Conservation (phyloP, 2,888 invertebrate species). For the Lasioglossum malachurum region DNA sequence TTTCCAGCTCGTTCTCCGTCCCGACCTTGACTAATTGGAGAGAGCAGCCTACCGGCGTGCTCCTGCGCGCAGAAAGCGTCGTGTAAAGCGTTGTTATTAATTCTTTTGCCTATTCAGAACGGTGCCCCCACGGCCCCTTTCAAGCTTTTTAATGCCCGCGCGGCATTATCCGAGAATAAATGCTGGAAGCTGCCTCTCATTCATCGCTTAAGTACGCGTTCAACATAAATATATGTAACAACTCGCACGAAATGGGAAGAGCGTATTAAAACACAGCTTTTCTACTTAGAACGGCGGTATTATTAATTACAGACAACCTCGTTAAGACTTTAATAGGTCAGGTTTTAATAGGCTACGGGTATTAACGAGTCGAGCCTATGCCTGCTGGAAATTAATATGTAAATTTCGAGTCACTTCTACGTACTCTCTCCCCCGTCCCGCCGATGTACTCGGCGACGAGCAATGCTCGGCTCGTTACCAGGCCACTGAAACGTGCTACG, state of each 20-base stretch:
- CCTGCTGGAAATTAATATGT: conserved; percentile 1
- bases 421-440: neutral
- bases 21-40: conserved; percentile 61
- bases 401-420: neutral
- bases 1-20: conserved; percentile 41
- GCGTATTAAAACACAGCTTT: conserved; percentile 6
- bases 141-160: neutral
- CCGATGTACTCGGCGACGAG: conserved; percentile 1
- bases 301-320: conserved; percentile 42
- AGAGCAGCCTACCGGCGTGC: neutral
- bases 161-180: neutral
- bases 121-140: neutral
- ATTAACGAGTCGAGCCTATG: conserved; percentile 22
- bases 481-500: conserved; percentile 6
- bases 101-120: conserved; percentile 10
- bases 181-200: neutral
- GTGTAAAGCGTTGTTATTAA: conserved; percentile 25
- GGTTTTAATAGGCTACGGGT: conserved; percentile 16
- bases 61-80: neutral
- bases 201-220: neutral
- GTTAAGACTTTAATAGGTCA: conserved; percentile 31
- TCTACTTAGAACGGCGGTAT: neutral
- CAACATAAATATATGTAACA: neutral
- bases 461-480: neutral
- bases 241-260: neutral